Evolutionary conservation across 2,113 vertebrate species (phyloP).

Genomic region (Lagenorhynchus albirostris): DNA sequence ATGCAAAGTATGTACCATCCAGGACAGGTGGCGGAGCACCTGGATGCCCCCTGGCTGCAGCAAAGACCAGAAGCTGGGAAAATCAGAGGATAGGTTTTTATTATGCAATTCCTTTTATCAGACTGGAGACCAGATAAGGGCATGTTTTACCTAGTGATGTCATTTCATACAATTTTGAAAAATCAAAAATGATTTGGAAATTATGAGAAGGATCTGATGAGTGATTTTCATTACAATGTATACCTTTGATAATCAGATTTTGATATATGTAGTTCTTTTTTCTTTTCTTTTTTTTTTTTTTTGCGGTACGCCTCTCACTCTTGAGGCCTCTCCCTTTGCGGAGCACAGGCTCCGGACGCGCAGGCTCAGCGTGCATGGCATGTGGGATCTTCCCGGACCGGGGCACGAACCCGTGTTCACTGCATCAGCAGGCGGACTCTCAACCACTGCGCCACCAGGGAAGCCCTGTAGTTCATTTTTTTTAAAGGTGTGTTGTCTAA

Average conservation of each 20-base stretch:
- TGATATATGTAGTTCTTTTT: not conserved
- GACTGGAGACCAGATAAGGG: not conserved
- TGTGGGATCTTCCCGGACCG: too few relatives aligned
- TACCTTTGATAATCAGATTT: not conserved
- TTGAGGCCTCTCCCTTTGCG: too few relatives aligned
- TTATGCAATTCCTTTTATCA: not conserved
- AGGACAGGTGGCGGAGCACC: not conserved
- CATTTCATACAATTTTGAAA: not conserved
- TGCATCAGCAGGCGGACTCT: too few relatives aligned
- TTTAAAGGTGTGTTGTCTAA: not conserved
- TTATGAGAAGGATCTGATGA: constrained; percentile 11
- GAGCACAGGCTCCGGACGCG: too few relatives aligned
- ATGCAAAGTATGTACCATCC: not conserved
- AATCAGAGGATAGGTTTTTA: not conserved
- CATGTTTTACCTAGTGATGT: not conserved
- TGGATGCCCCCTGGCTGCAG: not conserved
- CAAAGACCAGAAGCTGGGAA: not conserved
- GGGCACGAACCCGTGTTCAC: too few relatives aligned
- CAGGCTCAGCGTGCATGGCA: too few relatives aligned
- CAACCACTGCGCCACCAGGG: too few relatives aligned
- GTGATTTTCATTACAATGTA: not conserved
- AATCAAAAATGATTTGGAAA: not conserved
- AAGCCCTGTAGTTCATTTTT: too few relatives aligned
- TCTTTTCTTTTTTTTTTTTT: too few relatives aligned
- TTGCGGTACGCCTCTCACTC: too few relatives aligned